These are phyloP conservation scores for Sprattus sprattus DNA, from an alignment of 2,113 vertebrate species.

Conservation along the genomic window DNA sequence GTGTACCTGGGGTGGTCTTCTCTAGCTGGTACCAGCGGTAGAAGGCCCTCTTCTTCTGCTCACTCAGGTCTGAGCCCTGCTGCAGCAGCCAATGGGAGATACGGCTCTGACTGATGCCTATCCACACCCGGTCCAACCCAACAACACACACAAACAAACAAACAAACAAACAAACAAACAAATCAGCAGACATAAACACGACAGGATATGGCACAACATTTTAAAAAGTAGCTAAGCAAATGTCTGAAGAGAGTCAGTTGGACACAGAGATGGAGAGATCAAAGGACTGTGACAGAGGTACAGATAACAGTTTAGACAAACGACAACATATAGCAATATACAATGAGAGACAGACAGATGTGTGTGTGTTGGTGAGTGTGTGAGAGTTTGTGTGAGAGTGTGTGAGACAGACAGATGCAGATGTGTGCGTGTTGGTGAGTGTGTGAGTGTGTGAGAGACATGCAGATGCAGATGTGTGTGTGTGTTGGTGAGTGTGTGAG, in stretches of 20 bases:
- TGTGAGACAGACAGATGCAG: neutral
- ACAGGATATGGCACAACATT: no score
- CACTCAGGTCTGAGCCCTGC: slow-evolving; percentile 95
- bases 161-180: no score
- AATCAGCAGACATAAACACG: no score
- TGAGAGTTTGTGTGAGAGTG: neutral
- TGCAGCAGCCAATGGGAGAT: slow-evolving; percentile 98
- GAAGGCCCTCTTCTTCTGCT: slow-evolving; percentile 98
- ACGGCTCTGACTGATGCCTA: slow-evolving; percentile 98
- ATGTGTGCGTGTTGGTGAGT: no score
- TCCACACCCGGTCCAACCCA: neutral
- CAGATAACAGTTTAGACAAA: no score
- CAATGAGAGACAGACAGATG: neutral
- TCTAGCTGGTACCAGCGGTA: slow-evolving; percentile 99
- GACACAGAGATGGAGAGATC: no score
- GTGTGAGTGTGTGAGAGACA: neutral
- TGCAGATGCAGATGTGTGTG: neutral
- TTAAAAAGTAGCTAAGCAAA: no score
- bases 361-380: neutral
- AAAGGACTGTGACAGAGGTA: no score
- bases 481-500: neutral
- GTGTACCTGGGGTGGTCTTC: slow-evolving; percentile 91
- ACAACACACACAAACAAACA: neutral
- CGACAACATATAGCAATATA: neutral
- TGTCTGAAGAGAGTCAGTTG: no score